phyloP scores from a whole-genome alignment of 2,113 vertebrate species.

The Origma solitaria region DNA sequence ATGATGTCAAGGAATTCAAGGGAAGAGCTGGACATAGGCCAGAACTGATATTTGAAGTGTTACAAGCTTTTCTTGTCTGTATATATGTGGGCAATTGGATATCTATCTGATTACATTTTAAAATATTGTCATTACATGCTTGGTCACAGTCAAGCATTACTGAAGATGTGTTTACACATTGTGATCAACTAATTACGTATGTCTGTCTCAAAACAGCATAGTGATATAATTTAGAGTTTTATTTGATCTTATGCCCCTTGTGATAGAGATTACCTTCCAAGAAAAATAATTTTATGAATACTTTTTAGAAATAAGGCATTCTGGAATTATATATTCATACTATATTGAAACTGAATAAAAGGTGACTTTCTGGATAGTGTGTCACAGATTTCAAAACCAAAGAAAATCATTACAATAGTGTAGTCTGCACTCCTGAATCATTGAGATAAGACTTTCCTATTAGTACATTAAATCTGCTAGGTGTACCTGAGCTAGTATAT shows the following conservation, averaged over 20 bases:
- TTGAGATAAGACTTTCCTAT: neutral
- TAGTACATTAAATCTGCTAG: neutral
- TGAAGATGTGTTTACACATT: neutral
- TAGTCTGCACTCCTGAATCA: neutral
- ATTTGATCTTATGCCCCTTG: neutral
- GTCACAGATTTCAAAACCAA: neutral
- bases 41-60: neutral
- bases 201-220: neutral
- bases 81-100: neutral
- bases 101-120: neutral
- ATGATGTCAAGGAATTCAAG: neutral
- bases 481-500: neutral
- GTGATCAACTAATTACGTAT: neutral
- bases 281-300: neutral
- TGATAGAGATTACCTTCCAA: neutral
- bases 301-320: neutral
- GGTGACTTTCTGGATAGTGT: neutral
- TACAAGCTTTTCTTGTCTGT: neutral
- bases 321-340: neutral
- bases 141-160: neutral
- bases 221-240: neutral
- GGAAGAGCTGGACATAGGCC: neutral
- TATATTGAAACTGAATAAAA: neutral
- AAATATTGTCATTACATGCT: neutral
- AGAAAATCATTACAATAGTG: neutral